These are phyloP conservation scores for Phrynosoma platyrhinos DNA, from an alignment of 2,113 vertebrate species.

Conservation along the genomic window DNA sequence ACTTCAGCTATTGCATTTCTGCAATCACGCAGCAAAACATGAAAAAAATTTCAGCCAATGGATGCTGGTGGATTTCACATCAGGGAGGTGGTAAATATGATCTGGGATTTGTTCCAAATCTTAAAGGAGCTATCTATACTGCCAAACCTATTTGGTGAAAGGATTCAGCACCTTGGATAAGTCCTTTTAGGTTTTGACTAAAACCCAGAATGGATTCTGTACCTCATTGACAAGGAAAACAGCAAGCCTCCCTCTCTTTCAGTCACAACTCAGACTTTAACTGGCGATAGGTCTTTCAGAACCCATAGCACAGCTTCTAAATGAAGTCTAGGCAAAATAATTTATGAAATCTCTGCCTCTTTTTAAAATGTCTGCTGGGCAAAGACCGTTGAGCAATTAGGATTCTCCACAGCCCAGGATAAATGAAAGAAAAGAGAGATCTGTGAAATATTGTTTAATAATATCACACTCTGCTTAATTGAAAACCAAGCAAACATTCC, in stretches of 20 bases:
- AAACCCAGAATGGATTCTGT: too few species aligned
- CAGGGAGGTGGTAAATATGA: too few species aligned
- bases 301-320: constrained; percentile 1
- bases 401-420: constrained; percentile 23
- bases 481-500: constrained; percentile 33
- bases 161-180: background rate
- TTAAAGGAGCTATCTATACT: too few species aligned
- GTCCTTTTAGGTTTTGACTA: background rate
- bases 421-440: constrained; percentile 17
- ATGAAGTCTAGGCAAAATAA: background rate
- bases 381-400: background rate
- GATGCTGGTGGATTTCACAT: too few species aligned
- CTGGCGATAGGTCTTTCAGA: background rate
- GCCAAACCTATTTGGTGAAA: background rate
- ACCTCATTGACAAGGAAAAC: background rate
- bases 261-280: background rate
- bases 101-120: too few species aligned
- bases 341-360: constrained; percentile 7
- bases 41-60: too few species aligned
- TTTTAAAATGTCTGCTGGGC: constrained; percentile 2
- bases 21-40: too few species aligned
- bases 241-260: background rate
- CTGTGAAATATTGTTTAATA: constrained; percentile 42
- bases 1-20: background rate
- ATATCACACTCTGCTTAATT: constrained; percentile 19